Evolutionary conservation across 2,888 invertebrate species (phyloP).

Genomic region (Resseliella maxima): DNA sequence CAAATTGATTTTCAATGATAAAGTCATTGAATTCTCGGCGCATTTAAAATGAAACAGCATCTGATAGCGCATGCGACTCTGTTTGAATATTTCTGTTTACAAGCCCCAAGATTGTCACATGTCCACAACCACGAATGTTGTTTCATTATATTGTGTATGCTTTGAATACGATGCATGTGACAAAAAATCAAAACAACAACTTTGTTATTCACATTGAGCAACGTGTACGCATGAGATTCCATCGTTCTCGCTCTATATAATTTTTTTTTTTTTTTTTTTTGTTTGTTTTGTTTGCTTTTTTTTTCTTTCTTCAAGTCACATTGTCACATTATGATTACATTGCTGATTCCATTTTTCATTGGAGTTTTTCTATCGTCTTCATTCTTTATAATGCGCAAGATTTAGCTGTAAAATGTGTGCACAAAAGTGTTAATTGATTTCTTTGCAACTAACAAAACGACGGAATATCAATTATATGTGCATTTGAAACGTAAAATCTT

Average conservation of each 20-base stretch:
- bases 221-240: neutral
- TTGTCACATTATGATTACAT: too few relatives aligned
- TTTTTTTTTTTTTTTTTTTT: neutral
- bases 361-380: too few relatives aligned
- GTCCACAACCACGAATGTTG: neutral
- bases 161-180: neutral
- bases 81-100: constrained; percentile 5
- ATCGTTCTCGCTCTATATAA: neutral
- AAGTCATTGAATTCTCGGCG: constrained; percentile 6
- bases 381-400: too few relatives aligned
- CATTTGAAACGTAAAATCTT: neutral
- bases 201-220: neutral
- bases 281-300: neutral
- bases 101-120: neutral
- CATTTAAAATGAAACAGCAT: neutral
- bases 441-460: neutral
- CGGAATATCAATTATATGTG: too few relatives aligned
- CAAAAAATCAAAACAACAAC: constrained; percentile 4
- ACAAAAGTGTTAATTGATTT: neutral
- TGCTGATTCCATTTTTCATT: too few relatives aligned
- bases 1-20: constrained; percentile 35
- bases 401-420: neutral
- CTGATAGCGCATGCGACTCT: neutral
- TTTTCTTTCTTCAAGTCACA: too few relatives aligned
- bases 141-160: neutral